Conservation (phyloP, 1,140 invertebrate genomes). For the Aphelinus atriplicis region DNA sequence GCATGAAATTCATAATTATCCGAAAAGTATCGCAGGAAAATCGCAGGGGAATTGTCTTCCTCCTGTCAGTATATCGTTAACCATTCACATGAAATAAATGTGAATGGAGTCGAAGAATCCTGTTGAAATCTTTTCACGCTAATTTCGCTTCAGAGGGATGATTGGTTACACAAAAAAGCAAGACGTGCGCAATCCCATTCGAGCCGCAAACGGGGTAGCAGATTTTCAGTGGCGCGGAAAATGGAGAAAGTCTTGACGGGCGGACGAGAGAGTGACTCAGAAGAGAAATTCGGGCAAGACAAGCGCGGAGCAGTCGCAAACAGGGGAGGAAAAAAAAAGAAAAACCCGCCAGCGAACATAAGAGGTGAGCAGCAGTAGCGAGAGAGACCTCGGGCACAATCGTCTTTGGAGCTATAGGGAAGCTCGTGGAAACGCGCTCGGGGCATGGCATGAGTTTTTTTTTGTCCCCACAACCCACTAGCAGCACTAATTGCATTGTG, state of each 20-base stretch:
- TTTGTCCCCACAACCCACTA: background rate
- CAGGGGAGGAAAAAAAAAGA: background rate
- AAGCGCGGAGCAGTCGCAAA: conserved; percentile 4
- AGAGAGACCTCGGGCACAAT: conserved; percentile 5
- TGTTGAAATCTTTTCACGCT: too few relatives aligned
- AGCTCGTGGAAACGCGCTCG: conserved; percentile 4
- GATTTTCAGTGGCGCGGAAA: background rate
- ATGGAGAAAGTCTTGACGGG: background rate
- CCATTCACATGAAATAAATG: background rate
- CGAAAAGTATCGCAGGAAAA: too few relatives aligned
- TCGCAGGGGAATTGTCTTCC: too few relatives aligned
- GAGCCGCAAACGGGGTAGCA: background rate
- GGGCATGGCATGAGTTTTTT: conserved; percentile 2
- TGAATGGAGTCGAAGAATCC: background rate
- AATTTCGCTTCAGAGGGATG: too few relatives aligned
- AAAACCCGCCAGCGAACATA: background rate
- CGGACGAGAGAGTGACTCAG: background rate
- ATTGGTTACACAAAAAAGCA: too few relatives aligned
- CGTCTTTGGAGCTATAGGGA: background rate
- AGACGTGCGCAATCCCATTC: too few relatives aligned
- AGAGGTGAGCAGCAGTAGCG: background rate
- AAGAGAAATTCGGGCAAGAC: background rate
- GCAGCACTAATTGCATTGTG: conserved; percentile 32
- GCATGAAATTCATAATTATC: too few relatives aligned
- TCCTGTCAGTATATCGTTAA: too few relatives aligned